Evolutionary conservation across 2,113 vertebrate species (phyloP), one percentile per base, ranked within the genome.

Genomic region (Channa maculata): DNA sequence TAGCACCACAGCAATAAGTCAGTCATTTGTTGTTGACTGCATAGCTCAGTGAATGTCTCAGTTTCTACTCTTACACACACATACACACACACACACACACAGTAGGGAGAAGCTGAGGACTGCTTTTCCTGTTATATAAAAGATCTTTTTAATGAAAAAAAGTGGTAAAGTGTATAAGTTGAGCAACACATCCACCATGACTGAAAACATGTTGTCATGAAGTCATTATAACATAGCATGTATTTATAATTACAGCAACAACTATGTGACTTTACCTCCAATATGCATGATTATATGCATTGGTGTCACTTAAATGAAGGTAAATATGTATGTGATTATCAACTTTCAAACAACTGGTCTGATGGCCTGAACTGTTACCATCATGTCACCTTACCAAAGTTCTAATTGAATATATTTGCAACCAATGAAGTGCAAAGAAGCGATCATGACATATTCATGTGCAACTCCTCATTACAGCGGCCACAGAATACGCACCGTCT

Each of bases 351-450:
- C 50, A 11, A 64, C 60, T 60, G 38, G 34, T 24, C 67, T 39
- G 61, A 48, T 60, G 48, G 77, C 43, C 74, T 69, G 57, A 77
- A 68, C 86, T 77, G 77, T 74, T 64, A 73, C 63, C 15, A 83
- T 33, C 75, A 44, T 44, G 51, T 24, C 65, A 73, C 37, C 37
- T 65, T 75, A 38, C 49, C 51, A 10, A 67, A 57, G 64, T 50
- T 64, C 51, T 67, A 64, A 44, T 33, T 45, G 44, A 48, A 51
- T 64, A 72, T 69, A 48, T 71, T 5, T 33, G 39, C 38, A 77
- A 45, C 53, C 50, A 63, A 10, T n/a, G 48, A 74, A 64, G 48
- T 34, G 66, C 74, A 82, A 82, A 70, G 62, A 65, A 12, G n/a
- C 24, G 9, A 54, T 57, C 37, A 3, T 37, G 45, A 15, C 10